These are phyloP conservation scores for Sciurus vulgaris DNA, from an alignment of 2,797 vertebrate species.

Conservation along the genomic window DNA sequence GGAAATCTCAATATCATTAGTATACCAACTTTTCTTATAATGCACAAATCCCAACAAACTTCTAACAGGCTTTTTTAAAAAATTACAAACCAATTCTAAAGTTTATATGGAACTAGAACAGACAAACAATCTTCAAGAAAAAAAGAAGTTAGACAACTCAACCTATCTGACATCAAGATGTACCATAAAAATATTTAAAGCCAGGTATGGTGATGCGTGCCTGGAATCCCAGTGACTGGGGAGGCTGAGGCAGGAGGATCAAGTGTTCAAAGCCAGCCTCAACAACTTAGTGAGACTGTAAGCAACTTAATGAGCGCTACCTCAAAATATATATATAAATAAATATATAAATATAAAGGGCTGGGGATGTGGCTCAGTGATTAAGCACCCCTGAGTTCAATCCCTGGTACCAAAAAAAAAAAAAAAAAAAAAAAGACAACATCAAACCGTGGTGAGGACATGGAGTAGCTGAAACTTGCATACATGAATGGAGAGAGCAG, in stretches of 20 bases:
- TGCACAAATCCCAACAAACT: background rate
- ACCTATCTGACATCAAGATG: background rate
- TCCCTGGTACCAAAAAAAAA: background rate
- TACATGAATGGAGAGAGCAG: background rate
- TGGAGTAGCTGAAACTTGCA: background rate
- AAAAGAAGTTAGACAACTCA: background rate
- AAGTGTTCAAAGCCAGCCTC: too few relatives aligned
- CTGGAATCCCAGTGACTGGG: too few relatives aligned
- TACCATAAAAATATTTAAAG: background rate
- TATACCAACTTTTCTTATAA: background rate
- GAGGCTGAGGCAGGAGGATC: too few relatives aligned
- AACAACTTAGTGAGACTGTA: too few relatives aligned
- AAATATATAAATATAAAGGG: background rate
- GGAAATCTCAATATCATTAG: constrained; percentile 2
- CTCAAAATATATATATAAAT: background rate
- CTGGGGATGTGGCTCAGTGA: too few relatives aligned
- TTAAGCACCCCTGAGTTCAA: too few relatives aligned
- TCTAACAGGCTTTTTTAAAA: background rate
- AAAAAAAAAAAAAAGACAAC: background rate
- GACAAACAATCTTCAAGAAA: background rate
- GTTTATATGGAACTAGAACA: constrained; percentile 1
- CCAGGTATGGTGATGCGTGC: too few relatives aligned
- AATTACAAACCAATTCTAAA: background rate
- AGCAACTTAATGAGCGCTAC: too few relatives aligned
- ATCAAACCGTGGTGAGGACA: background rate